Conservation (phyloP, 1,140 invertebrate genomes). For the Drosophila miranda region DNA sequence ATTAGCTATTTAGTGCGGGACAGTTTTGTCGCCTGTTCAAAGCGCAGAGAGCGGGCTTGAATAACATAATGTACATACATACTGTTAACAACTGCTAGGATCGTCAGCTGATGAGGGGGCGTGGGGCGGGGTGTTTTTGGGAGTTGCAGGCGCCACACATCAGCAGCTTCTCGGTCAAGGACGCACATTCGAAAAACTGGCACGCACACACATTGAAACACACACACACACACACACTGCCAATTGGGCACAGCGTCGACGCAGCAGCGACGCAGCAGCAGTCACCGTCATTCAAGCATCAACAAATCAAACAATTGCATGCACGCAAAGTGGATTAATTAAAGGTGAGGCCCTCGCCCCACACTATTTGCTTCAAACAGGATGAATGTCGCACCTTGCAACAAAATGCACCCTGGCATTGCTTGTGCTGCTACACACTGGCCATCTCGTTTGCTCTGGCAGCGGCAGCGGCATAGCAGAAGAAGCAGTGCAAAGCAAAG, state of each 20-base stretch:
- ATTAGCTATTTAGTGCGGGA: too few species aligned
- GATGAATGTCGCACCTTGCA: too few species aligned
- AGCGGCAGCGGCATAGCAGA: not conserved
- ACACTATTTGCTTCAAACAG: too few species aligned
- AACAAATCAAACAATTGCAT: conserved; percentile 20
- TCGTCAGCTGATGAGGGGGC: not conserved
- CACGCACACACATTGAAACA: conserved; percentile 28
- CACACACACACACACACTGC: not conserved
- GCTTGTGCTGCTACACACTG: too few species aligned
- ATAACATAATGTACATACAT: too few species aligned
- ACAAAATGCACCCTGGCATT: too few species aligned
- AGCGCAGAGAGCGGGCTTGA: too few species aligned
- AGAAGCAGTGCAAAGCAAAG: not conserved
- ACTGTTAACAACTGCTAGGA: too few species aligned
- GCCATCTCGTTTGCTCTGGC: conserved; percentile 3
- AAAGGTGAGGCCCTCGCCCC: too few species aligned
- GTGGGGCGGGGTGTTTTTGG: not conserved
- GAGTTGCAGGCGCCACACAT: not conserved
- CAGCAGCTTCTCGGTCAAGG: conserved; percentile 47
- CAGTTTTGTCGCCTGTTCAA: too few species aligned
- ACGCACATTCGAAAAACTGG: conserved; percentile 38
- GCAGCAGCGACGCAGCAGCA: conserved; percentile 7
- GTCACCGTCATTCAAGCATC: conserved; percentile 19
- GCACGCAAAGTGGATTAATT: not conserved
- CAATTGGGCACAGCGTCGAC: conserved; percentile 27